A percentile compares a stretch with the other conserved stretches of the same genome.
These are phyloP conservation scores for Leiothrix lutea DNA, from an alignment of 2,113 vertebrate genomes.

Conservation along the genomic window DNA sequence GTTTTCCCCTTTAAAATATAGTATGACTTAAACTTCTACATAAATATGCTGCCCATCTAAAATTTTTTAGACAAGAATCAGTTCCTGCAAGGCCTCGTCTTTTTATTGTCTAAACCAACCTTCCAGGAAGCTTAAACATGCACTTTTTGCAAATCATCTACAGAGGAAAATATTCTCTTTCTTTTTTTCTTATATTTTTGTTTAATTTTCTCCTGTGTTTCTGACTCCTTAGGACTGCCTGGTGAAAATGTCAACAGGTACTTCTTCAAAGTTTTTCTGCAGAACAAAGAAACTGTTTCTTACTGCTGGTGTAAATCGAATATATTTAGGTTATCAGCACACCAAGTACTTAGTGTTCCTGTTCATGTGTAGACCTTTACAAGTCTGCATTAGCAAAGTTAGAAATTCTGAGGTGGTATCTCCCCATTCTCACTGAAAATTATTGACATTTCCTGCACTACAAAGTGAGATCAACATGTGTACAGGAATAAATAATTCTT, in stretches of 20 bases:
- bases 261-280: background rate
- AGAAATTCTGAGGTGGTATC: background rate
- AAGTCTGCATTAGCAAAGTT: background rate
- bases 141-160: background rate
- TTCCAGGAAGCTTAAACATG: background rate
- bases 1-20: background rate
- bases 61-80: background rate
- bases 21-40: background rate
- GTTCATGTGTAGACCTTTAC: background rate
- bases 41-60: background rate
- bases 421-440: background rate
- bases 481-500: background rate
- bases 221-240: background rate
- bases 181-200: background rate
- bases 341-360: background rate
- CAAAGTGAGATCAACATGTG: background rate
- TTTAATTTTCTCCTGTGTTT: background rate
- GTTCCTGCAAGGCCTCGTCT: background rate
- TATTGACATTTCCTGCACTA: background rate
- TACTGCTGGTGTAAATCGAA: background rate
- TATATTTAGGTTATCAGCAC: background rate
- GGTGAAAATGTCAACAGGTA: background rate
- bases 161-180: background rate
- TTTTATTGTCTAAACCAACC: background rate
- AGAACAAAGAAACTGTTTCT: background rate